Conservation (phyloP, 1,140 invertebrate genomes). For the Drosophila pachea region DNA sequence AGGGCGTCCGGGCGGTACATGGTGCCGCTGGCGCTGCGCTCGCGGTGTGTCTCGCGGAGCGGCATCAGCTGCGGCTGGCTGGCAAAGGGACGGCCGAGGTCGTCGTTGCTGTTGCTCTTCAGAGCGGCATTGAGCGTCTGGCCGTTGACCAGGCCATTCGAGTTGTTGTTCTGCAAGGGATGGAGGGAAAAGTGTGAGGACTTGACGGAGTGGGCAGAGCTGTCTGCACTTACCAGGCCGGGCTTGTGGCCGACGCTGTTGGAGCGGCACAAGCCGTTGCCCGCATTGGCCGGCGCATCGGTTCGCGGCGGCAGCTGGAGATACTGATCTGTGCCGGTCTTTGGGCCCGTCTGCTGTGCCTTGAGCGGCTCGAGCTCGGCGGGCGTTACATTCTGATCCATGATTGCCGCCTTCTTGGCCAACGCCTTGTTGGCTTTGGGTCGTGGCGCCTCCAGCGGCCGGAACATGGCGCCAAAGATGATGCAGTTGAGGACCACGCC, state of each 20-base stretch:
- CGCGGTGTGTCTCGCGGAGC: conserved; percentile 58
- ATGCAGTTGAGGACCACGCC: conserved; percentile 90
- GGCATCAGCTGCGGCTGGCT: conserved; percentile 72
- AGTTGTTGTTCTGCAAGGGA: conserved; percentile 59
- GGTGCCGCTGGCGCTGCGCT: conserved; percentile 83
- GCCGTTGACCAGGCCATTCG: conserved; percentile 54
- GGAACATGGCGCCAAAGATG: conserved; percentile 90
- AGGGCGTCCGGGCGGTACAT: conserved; percentile 92
- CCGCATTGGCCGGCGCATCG: conserved; percentile 26
- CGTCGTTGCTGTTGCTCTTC: conserved; percentile 70
- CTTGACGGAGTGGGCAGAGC: no score
- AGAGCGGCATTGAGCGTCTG: conserved; percentile 27
- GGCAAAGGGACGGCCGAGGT: conserved; percentile 55
- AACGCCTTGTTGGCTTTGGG: conserved; percentile 40
- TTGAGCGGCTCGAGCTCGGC: conserved; percentile 70
- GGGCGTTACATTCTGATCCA: conserved; percentile 74
- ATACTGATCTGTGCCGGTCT: conserved; percentile 59
- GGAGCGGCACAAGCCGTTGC: conserved; percentile 58
- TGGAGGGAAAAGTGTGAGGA: no score
- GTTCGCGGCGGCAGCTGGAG: conserved; percentile 58
- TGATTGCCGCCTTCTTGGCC: conserved; percentile 54
- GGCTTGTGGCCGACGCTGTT: conserved; percentile 73
- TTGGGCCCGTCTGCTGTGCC: conserved; percentile 10
- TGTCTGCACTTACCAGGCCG: conserved; percentile 36
- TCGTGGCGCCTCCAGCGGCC: conserved; percentile 81